phyloP scores from a whole-genome alignment of 2,888 invertebrate genomes.

The Acanthosepion esculentum region DNA sequence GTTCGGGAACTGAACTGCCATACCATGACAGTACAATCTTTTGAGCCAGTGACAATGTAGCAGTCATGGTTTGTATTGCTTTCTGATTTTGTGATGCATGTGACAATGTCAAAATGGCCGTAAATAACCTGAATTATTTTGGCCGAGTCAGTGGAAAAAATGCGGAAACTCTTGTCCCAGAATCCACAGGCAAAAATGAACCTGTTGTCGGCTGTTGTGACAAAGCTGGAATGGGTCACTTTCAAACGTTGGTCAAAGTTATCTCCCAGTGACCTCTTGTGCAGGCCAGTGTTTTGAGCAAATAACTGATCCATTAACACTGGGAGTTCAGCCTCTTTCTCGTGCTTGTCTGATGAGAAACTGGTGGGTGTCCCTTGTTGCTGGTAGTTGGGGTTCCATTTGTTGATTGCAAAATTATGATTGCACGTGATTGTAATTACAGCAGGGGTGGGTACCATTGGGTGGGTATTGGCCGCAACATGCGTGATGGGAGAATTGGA shows the following conservation, averaged over 20 bases:
- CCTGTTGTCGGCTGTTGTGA: slow-evolving; percentile 96
- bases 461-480: slow-evolving; percentile 97
- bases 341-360: slow-evolving; percentile 69
- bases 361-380: slow-evolving; percentile 60
- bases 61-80: slow-evolving; percentile 98
- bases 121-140: slow-evolving; percentile 98
- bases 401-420: slow-evolving; percentile 96
- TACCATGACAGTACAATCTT: slow-evolving; percentile 96
- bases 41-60: slow-evolving; percentile 97
- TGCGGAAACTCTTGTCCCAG: slow-evolving; percentile 99
- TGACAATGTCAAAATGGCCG: slow-evolving; percentile 99
- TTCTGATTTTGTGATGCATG: slow-evolving; percentile 96
- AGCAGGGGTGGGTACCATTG: slow-evolving; percentile 72
- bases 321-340: slow-evolving; percentile 82
- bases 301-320: slow-evolving; percentile 96
- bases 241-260: slow-evolving; percentile 97
- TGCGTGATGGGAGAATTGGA: slow-evolving; percentile 98
- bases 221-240: slow-evolving; percentile 95
- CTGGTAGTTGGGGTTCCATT: slow-evolving; percentile 83
- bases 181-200: slow-evolving; percentile 98
- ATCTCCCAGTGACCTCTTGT: slow-evolving; percentile 92
- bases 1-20: slow-evolving; percentile 95
- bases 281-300: slow-evolving; percentile 68
- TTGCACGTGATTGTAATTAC: slow-evolving; percentile 93
- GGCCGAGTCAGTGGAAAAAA: slow-evolving; percentile 96